Evolutionary conservation across 2,797 vertebrate genomes (phyloP), one percentile per base, ranked within the genome.

Genomic region (Bradypodion pumilum): DNA sequence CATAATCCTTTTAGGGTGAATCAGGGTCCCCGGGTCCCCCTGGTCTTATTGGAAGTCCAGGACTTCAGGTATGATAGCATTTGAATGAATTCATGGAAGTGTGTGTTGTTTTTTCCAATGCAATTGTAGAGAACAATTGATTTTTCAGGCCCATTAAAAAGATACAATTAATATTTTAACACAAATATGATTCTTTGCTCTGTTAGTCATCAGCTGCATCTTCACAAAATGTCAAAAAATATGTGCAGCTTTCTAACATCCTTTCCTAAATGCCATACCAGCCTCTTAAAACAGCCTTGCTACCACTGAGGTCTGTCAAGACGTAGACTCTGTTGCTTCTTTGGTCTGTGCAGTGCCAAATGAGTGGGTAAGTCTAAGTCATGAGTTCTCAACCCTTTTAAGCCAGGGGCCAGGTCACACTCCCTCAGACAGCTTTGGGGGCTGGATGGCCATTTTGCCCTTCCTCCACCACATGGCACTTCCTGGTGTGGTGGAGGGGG

Each of bases 31-130:
- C 91, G 37, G 98, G 98, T 80, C 92, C 93, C n/a, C 95, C 97
- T 32, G 98, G 98, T 84, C 92, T 94, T 74, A 91, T 52, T 86
- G 98, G 98, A 94, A 96, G 94, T 92, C 96, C 96, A 91, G 98
- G 98, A 90, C 86, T 93, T 90, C 95, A 96, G 96, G 98, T 98
- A 94, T 86, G 91, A 88, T 2, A 32, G 72, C 74, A 74, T 88
- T 86, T 76, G 35, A 15, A 68, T 7, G 8, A 9, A 70, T 42
- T 70, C 23, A 70, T 27, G 42, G 23, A 42, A 70, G 19, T 29
- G 25, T 13, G 2, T 10, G 25, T 73, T n/a, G 27, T 73, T 25
- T 73, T 6, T 59, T 59, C 9, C 2, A 59, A 5, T 25, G 23
- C 21, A 80, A 5, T 77, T 56, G 6, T 27, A 29, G 25, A 66